These are phyloP conservation scores for Indicator maculatus DNA, from an alignment of 2,113 vertebrate species.

Conservation along the genomic window DNA sequence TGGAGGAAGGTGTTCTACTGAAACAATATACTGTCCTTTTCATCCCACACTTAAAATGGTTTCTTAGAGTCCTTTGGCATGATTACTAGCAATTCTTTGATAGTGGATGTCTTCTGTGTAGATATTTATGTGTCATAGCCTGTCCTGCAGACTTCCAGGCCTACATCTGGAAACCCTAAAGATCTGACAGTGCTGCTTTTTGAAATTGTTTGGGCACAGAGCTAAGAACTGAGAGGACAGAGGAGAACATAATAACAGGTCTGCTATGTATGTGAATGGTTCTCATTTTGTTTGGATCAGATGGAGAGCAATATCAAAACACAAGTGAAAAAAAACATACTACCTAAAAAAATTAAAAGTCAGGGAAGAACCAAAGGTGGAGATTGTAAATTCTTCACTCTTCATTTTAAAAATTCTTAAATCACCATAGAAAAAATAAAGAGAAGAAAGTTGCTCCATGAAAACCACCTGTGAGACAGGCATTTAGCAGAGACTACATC, in stretches of 20 bases:
- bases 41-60: neutral
- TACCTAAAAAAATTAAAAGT: neutral
- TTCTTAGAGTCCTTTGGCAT: neutral
- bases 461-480: neutral
- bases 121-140: neutral
- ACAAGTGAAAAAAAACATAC: neutral
- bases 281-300: neutral
- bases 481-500: neutral
- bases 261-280: neutral
- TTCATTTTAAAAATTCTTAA: neutral
- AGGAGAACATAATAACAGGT: neutral
- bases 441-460: neutral
- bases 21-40: neutral
- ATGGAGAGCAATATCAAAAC: neutral
- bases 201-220: neutral
- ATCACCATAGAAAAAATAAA: neutral
- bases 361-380: neutral
- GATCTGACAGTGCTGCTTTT: neutral
- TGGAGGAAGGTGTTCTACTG: neutral
- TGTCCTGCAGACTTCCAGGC: neutral
- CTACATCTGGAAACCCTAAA: neutral
- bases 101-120: neutral
- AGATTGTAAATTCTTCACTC: neutral
- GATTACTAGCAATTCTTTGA: neutral
- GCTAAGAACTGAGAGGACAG: neutral